Evolutionary conservation across 2,888 invertebrate genomes (phyloP), one percentile per base, ranked within the genome.

Genomic region (Sisyra terminalis): DNA sequence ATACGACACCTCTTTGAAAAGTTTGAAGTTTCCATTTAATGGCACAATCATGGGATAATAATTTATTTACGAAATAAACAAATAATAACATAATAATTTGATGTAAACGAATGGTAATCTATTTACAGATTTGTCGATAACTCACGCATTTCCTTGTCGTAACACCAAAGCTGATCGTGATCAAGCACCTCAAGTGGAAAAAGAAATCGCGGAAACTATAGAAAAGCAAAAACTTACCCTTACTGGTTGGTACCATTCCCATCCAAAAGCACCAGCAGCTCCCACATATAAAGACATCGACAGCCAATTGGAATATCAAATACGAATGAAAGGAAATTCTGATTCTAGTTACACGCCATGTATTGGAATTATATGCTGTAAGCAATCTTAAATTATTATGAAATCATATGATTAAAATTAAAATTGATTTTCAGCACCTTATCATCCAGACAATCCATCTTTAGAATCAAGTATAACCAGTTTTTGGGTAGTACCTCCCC

Each of bases 191-290:
- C 70, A 82, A 45, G 78, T 86, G 0, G 88, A 89, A 58, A 63
- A 75, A 5, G 83, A 85, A 63, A 88, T 93, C 52, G 82, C 84
- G 46, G 76, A 80, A 58, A 72, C 78, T 44, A 85, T 94, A 63
- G 82, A 88, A 55, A 78, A 77, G 54, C 74, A 82, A 53, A 82
- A 86, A 43, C 68, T 92, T 31, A 75, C 78, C 3, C 64, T 93
- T 7, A 81, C 93, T 3, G 93, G 94, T 6, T 94, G 93, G 93
- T 94, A 93, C 64, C 94, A 94, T 63, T 90, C 90, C 8, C 93
- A 94, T 65, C 89, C 92, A 0, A 75, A 79, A 42, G 80, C 83
- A 49, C 81, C 86, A 43, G 84, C 90, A 1, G 84, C 88, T 53
- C 94, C 89, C 47, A 90, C 82, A 53, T 70, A 76, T 45, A 68